Evolutionary conservation across 1,140 invertebrate species (phyloP).

Genomic region (Apolygus lucorum): DNA sequence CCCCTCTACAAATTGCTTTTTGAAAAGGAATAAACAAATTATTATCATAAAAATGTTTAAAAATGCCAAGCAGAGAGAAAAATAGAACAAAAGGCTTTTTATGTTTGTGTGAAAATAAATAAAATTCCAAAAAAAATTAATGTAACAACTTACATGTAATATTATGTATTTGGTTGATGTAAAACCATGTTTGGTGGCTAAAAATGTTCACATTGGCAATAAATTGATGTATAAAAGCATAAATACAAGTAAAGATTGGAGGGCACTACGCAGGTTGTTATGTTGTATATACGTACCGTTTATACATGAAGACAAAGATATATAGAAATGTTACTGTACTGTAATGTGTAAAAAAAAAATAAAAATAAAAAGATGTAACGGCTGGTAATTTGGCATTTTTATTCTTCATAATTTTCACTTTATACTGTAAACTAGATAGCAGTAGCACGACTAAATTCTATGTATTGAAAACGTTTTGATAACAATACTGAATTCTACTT

Average conservation of each 20-base stretch:
- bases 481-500: too few species aligned
- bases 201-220: conserved; percentile 9
- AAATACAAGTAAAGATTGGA: not conserved
- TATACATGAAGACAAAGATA: conserved; percentile 8
- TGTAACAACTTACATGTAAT: not conserved
- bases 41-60: conserved; percentile 2
- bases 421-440: too few species aligned
- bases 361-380: not conserved
- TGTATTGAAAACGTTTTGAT: too few species aligned
- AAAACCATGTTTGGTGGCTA: not conserved
- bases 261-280: conserved; percentile 7
- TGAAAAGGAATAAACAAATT: too few species aligned
- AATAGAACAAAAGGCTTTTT: conserved; percentile 6
- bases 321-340: conserved; percentile 11
- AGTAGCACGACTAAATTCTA: too few species aligned
- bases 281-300: conserved; percentile 10
- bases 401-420: too few species aligned
- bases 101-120: not conserved
- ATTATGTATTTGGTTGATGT: not conserved
- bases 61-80: not conserved
- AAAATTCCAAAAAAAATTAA: not conserved
- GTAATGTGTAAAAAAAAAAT: conserved; percentile 8
- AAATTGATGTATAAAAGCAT: not conserved
- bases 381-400: not conserved
- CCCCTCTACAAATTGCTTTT: too few species aligned